A percentile compares a stretch with the other conserved stretches of the same genome.
Evolutionary conservation across 2,888 invertebrate genomes (phyloP).

Genomic region (Leuctra nigra): DNA sequence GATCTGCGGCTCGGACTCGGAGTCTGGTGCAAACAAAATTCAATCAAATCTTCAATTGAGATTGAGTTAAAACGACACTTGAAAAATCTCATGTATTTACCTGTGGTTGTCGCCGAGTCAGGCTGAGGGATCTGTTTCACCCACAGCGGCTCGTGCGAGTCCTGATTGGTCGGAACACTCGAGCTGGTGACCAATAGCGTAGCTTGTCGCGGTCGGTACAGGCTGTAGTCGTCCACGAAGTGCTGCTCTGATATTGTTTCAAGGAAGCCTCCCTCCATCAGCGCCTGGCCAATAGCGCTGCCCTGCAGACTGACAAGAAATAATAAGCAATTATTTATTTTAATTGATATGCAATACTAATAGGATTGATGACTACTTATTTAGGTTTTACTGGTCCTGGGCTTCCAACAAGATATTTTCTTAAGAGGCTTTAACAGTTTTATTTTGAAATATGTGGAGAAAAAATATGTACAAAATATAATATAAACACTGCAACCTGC

Average conservation of each 20-base stretch:
- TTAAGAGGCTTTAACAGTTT: no score
- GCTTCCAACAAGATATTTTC: no score
- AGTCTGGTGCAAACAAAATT: conserved; percentile 37
- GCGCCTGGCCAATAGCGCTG: conserved; percentile 66
- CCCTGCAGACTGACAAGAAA: conserved; percentile 60
- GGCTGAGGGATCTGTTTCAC: conserved; percentile 50
- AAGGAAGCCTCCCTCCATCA: conserved; percentile 68
- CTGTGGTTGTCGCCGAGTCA: conserved; percentile 39
- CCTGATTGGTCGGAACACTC: conserved; percentile 32
- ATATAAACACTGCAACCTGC: no score
- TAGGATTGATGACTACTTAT: no score
- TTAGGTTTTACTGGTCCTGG: no score
- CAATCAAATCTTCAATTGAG: not conserved
- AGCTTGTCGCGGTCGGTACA: conserved; percentile 45
- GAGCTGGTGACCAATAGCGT: not conserved
- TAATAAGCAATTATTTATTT: no score
- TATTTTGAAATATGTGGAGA: no score
- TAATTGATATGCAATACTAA: no score
- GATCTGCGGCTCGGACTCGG: conserved; percentile 38
- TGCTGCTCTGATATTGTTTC: conserved; percentile 56
- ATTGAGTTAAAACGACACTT: no score
- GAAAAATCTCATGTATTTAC: conserved; percentile 33
- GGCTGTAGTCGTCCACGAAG: conserved; percentile 54
- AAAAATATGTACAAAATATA: no score
- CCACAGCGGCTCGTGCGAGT: conserved; percentile 58